Evolutionary conservation across 2,797 vertebrate genomes (phyloP), one percentile per base, ranked within the genome.

Genomic region (Phataginus tetradactyla): DNA sequence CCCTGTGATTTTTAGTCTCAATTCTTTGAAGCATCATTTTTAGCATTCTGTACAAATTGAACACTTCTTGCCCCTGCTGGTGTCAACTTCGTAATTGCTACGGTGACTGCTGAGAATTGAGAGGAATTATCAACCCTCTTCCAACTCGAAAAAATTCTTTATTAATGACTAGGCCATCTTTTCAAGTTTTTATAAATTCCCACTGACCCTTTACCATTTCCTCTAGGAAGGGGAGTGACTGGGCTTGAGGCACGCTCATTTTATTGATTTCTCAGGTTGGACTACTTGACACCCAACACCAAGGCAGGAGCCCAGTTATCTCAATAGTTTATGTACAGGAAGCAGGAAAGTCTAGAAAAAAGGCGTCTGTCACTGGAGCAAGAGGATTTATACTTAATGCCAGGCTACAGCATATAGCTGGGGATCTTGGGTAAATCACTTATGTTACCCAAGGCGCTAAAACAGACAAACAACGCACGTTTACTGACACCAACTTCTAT

Each of bases 191-290:
- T 69, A 57, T 88, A 88, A 61, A 83, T 95, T 72, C 15, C 2
- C 25, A 13, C 85, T 93, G 75, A 97, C 77, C 68, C 71, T 8
- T 49, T 90, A 23, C 59, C 83, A 45, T 91, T 96, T 96, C 90
- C 88, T 86, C 61, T 53, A 83, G 84, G 92, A 91, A 37, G 12
- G 1, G 53, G 45, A 90, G 71, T 63, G 64, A 66, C 90, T 34
- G 61, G 77, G 80, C 78, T 96, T 12, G 32, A 90, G 79, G 92
- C 75, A 94, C 91, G 86, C 55, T 95, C 87, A 51, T 84, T 93
- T 94, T 81, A 93, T 93, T 91, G 96, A 97, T 97, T 96, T 93
- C 88, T 96, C 84, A 51, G 93, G 89, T 86, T 91, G 81, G 27
- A 69, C 66, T 93, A 78, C 94, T 85, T 93, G 96, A 94, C 89